Evolutionary conservation across 2,797 vertebrate genomes (phyloP), one percentile per base, ranked within the genome.

Genomic region (Dendrocincla tyrannina): DNA sequence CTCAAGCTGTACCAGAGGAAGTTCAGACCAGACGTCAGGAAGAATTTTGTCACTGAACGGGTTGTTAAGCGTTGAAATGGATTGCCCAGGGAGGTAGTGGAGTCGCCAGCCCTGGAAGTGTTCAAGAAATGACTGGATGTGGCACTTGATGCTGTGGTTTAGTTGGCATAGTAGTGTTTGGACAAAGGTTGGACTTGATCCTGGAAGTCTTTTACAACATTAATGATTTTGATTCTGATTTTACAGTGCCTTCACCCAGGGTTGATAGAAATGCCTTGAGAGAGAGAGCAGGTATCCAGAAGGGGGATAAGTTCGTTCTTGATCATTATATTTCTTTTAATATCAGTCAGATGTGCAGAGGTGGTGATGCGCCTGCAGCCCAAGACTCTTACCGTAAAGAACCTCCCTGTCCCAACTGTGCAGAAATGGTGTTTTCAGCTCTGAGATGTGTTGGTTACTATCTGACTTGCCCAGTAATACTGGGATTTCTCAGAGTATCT

Each of bases 401-500:
- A 28, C 70, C 56, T 91, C 52, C 33, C 22, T 60, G 79, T 84
- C 33, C 44, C 47, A 87, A 2, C 44, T 11, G 24, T 3, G 0
- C 58, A 64, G 59, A 69, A 44, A 19, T 78, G 35, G 0, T n/a
- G 88, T 80, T 83, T 81, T 82, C 32, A 39, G 55, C 83, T 93
- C 42, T 86, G 89, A 94, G 55, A 91, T 20, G 9, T 62, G 44
- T 33, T 4, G 2, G n/a, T 94, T 88, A 59, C 77, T 70, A 11
- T 84, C 91, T 94, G 91, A 93, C 80, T 84, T 93, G 42, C 35
- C 14, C 2, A 91, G 83, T 90, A 91, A 77, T 85, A 70, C 28
- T 67, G 67, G 52, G 49, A 85, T 90, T 95, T 88, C 70, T 91
- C 70, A 76, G 62, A 42, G 33, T 58, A 44, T 81, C 66, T 88